Conservation (phyloP, 2,113 vertebrate genomes). For the Phyllopteryx taeniolatus region DNA sequence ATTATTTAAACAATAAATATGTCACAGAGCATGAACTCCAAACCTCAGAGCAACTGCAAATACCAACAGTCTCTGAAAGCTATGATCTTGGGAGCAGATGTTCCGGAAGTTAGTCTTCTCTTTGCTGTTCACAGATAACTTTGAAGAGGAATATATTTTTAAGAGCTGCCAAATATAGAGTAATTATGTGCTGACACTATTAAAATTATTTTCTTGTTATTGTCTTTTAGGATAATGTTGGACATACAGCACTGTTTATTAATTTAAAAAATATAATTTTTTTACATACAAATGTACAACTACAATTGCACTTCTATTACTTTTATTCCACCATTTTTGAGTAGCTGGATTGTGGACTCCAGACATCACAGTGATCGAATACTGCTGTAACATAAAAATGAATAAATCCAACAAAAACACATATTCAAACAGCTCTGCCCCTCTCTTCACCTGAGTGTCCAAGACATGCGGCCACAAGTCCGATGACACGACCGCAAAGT, state of each 20-base stretch:
- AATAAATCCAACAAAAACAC: not conserved
- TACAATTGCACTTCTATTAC: not conserved
- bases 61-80: constrained; percentile 60
- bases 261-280: not conserved
- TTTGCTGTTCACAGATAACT: constrained; percentile 51
- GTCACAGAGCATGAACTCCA: constrained; percentile 52
- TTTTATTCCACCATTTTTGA: not conserved
- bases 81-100: constrained; percentile 74
- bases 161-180: constrained; percentile 28
- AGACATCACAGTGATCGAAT: not conserved
- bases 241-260: not conserved
- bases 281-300: not conserved
- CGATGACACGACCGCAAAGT: no score
- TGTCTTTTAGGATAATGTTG: not conserved
- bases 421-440: not conserved
- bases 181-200: constrained; percentile 8
- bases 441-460: no score
- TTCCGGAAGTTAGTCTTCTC: constrained; percentile 67
- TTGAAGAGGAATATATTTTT: constrained; percentile 26
- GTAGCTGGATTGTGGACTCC: not conserved
- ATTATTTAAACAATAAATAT: constrained; percentile 71
- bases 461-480: no score
- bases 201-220: not conserved
- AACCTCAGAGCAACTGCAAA: constrained; percentile 59
- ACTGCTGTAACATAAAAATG: not conserved